Evolutionary conservation across 1,140 invertebrate genomes (phyloP), one percentile per base, ranked within the genome.

Genomic region (Tigriopus japonicus): DNA sequence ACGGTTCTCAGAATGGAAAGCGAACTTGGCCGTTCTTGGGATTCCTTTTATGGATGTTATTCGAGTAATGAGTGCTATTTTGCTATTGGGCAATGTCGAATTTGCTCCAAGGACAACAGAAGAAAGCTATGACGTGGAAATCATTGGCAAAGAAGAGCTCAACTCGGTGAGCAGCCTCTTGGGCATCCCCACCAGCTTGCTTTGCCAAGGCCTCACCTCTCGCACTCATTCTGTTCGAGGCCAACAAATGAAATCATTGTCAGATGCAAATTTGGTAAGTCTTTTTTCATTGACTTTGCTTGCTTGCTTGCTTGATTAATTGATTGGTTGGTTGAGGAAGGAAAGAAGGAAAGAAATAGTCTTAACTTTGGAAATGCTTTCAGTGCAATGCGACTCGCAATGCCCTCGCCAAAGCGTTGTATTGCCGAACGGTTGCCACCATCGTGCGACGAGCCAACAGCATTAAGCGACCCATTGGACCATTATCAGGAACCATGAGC

Each of bases 41-140:
- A 94, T 95, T 64, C 89, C 89, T 5, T 93, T 92, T 69, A 71
- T 91, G 69, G 91, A 95, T 72, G 90, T 95, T 7, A 84, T 94
- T 13, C 76, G 90, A 64, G 87, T 94, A 0, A 71, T 95, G 60
- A 85, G 89, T 21, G 87, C 89, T 0, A 86, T 94, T 23, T 72
- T 96, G 61, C 78, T 94, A 51, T 76, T 95, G 24, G 91, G 90
- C 42, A 95, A 94, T 71, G 83, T 94, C 42, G 81, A 85, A 66
- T 94, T 94, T 72, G 77, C 82, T 2, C 87, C 92, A 68, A 79
- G 80, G 9, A 68, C 81, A 0, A 70, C 83, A 3, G 83, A 86
- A 68, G 81, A 86, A 14, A 79, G 81, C 19, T 55, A 19, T 55
- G 28, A 55, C 59, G 64, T 52, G 60, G 65, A 62, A 59, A 59